Conservation (phyloP, 2,797 vertebrate species). For the Mormyrus hasselquistii region DNA sequence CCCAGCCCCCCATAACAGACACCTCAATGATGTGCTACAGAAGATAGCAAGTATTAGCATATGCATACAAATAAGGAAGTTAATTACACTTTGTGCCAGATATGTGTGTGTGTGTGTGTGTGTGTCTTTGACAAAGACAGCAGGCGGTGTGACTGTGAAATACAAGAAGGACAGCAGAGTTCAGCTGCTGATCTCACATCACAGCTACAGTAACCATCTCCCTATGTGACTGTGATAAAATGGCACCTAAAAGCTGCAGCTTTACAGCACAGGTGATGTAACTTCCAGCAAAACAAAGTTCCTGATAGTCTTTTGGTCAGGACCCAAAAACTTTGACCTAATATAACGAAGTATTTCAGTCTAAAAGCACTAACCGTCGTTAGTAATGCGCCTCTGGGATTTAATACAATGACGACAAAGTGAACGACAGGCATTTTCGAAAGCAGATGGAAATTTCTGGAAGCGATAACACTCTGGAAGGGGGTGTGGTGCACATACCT, state of each 20-base stretch:
- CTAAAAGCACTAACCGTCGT: background rate
- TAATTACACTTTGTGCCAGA: background rate
- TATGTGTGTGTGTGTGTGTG: background rate
- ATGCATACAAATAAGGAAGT: background rate
- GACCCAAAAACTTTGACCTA: background rate
- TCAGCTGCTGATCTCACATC: background rate
- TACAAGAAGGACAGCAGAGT: background rate
- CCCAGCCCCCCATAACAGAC: background rate
- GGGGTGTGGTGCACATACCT: conserved; percentile 46
- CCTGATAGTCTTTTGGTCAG: background rate
- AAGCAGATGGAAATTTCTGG: background rate
- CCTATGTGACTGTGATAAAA: background rate
- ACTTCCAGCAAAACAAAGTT: background rate
- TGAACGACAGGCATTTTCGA: background rate
- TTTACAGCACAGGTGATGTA: background rate
- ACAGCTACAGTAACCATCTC: background rate
- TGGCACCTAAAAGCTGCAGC: background rate
- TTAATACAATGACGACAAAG: background rate
- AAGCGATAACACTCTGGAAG: background rate
- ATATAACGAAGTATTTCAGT: background rate
- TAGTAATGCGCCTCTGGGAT: background rate
- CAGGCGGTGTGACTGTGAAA: background rate
- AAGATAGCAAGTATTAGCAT: background rate
- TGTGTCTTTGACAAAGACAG: background rate
- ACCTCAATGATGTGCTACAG: background rate